A percentile compares a stretch with the other conserved stretches of the same genome.
Evolutionary conservation across 1,140 invertebrate genomes (phyloP).

Genomic region (Hylyphantes graminicola): DNA sequence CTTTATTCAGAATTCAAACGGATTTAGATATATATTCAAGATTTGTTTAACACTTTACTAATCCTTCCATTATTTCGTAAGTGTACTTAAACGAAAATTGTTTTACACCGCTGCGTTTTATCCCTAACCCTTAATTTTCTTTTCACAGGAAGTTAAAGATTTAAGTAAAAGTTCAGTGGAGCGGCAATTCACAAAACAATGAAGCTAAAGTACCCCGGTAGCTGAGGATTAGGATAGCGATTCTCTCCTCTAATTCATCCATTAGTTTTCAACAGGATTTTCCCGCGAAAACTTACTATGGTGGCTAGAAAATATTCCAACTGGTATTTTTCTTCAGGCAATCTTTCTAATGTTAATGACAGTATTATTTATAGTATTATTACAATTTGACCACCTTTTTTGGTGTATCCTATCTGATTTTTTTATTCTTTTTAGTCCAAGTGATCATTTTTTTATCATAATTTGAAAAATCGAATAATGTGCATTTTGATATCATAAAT

Average conservation of each 20-base stretch:
- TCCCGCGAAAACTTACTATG: not conserved
- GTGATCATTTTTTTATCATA: too few relatives aligned
- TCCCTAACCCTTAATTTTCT: not conserved
- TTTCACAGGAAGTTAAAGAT: not conserved
- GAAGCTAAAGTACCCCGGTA: not conserved
- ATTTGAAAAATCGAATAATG: too few relatives aligned
- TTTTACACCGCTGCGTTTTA: not conserved
- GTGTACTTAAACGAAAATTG: not conserved
- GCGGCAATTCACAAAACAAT: not conserved
- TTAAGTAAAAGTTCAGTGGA: not conserved
- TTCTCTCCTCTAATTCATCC: slow-evolving; percentile 28
- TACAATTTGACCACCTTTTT: too few relatives aligned
- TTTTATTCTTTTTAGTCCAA: too few relatives aligned
- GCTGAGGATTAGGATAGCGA: slow-evolving; percentile 5
- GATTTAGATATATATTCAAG: not conserved
- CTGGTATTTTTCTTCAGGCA: too few relatives aligned
- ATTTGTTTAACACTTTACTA: not conserved
- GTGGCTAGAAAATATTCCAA: too few relatives aligned
- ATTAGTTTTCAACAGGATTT: slow-evolving; percentile 27
- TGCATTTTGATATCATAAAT: too few relatives aligned
- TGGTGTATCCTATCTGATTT: too few relatives aligned
- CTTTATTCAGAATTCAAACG: too few relatives aligned
- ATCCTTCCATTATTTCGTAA: not conserved
- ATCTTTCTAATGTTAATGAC: too few relatives aligned
- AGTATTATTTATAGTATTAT: too few relatives aligned